These are phyloP conservation scores for Suillia variegata DNA, from an alignment of 2,888 invertebrate species.

Conservation along the genomic window DNA sequence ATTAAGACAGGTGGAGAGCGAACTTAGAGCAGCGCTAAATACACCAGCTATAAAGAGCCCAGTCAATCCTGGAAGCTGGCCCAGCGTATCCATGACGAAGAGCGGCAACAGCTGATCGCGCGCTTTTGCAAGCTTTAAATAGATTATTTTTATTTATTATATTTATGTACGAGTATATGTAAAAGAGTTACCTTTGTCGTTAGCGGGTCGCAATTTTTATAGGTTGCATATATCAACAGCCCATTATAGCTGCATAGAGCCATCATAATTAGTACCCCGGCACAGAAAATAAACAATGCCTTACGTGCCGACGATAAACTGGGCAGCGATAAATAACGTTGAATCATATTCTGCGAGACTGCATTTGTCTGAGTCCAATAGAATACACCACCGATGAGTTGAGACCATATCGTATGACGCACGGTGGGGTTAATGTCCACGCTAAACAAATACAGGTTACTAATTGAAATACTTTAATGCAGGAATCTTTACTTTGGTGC, in stretches of 20 bases:
- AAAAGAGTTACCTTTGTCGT: slow-evolving; percentile 67
- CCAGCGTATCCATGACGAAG: slow-evolving; percentile 84
- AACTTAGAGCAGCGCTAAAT: slow-evolving; percentile 86
- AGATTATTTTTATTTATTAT: background rate
- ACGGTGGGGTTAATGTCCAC: slow-evolving; percentile 78
- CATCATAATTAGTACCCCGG: slow-evolving; percentile 64
- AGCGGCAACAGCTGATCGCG: slow-evolving; percentile 82
- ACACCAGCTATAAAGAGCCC: slow-evolving; percentile 89
- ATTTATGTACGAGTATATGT: too few relatives aligned
- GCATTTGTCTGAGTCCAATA: slow-evolving; percentile 81
- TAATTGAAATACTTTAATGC: background rate
- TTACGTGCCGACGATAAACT: slow-evolving; percentile 67
- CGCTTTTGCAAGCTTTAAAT: slow-evolving; percentile 67
- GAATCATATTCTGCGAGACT: slow-evolving; percentile 87
- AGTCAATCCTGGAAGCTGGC: slow-evolving; percentile 77
- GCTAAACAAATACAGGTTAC: slow-evolving; percentile 61
- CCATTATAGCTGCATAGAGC: slow-evolving; percentile 67
- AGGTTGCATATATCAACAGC: slow-evolving; percentile 69
- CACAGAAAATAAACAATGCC: slow-evolving; percentile 66
- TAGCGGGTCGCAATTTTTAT: slow-evolving; percentile 69
- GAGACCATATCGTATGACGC: slow-evolving; percentile 82
- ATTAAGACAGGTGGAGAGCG: slow-evolving; percentile 77
- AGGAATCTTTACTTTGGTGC: slow-evolving; percentile 67
- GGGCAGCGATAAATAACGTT: slow-evolving; percentile 80
- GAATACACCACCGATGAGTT: slow-evolving; percentile 76